Percentiles rank a stretch among this genome's conserved stretches.
These are phyloP conservation scores for Dolomedes plantarius DNA, from an alignment of 2,888 invertebrate genomes.

Conservation along the genomic window DNA sequence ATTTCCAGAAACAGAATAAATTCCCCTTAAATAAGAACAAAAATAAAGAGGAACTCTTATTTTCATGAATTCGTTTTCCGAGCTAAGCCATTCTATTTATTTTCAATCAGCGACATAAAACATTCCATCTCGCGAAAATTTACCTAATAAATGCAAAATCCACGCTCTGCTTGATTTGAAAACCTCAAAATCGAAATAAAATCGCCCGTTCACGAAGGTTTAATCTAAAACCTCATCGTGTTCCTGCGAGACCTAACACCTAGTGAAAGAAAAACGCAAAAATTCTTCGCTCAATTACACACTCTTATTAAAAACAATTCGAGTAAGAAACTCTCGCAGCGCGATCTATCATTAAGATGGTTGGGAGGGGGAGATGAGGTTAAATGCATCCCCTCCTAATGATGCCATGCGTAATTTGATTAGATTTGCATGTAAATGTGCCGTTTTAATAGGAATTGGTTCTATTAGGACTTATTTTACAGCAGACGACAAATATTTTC, in stretches of 20 bases:
- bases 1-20: neutral
- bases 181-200: constrained; percentile 22
- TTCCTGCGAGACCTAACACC: constrained; percentile 9
- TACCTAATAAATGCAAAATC: constrained; percentile 14
- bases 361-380: neutral
- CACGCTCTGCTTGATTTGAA: constrained; percentile 6
- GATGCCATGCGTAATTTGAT: constrained; percentile 68
- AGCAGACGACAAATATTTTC: constrained; percentile 68
- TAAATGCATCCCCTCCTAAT: constrained; percentile 37
- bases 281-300: constrained; percentile 65
- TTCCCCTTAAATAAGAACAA: neutral
- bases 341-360: constrained; percentile 62
- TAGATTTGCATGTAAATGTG: constrained; percentile 71
- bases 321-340: constrained; percentile 55
- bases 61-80: neutral
- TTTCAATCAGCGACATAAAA: neutral
- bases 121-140: neutral
- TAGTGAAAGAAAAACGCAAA: constrained; percentile 11
- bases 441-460: constrained; percentile 58
- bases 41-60: neutral
- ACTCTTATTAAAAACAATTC: constrained; percentile 69
- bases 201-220: constrained; percentile 7
- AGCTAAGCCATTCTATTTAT: neutral
- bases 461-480: constrained; percentile 69
- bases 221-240: constrained; percentile 58